Percentiles rank a stretch among this genome's conserved stretches.
Evolutionary conservation across 2,888 invertebrate species (phyloP).

Genomic region (Tigriopus californicus): DNA sequence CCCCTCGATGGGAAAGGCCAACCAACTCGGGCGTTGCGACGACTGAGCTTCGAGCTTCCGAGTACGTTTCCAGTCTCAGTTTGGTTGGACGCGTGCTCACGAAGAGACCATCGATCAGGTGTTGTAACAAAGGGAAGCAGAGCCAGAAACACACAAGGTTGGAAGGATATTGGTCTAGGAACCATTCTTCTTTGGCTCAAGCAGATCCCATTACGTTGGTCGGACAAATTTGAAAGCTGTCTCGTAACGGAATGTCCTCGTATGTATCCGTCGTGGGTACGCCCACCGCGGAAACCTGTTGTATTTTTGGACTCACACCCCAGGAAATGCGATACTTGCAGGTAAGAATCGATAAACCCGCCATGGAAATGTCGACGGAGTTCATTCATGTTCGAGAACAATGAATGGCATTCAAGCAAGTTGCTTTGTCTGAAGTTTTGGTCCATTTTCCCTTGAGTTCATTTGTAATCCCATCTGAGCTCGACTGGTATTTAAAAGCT

Average conservation of each 20-base stretch:
- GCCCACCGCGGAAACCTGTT: constrained; percentile 1
- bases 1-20: no score
- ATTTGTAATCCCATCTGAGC: neutral
- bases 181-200: no score
- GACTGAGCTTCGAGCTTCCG: no score
- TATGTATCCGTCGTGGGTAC: constrained; percentile 9
- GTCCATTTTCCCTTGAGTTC: no score
- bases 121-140: neutral
- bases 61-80: no score
- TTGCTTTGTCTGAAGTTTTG: neutral
- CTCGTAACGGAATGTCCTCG: neutral
- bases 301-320: constrained; percentile 15
- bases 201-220: no score
- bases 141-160: neutral
- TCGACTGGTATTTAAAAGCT: neutral
- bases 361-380: neutral
- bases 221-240: no score
- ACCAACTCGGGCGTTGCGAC: no score
- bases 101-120: neutral
- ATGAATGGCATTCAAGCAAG: no score
- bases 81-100: no score
- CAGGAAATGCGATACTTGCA: constrained; percentile 14
- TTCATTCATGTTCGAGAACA: no score
- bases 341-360: neutral
- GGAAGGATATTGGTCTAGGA: neutral